Conservation (phyloP, 2,797 vertebrate species). For the Sebastes hubbsi region DNA sequence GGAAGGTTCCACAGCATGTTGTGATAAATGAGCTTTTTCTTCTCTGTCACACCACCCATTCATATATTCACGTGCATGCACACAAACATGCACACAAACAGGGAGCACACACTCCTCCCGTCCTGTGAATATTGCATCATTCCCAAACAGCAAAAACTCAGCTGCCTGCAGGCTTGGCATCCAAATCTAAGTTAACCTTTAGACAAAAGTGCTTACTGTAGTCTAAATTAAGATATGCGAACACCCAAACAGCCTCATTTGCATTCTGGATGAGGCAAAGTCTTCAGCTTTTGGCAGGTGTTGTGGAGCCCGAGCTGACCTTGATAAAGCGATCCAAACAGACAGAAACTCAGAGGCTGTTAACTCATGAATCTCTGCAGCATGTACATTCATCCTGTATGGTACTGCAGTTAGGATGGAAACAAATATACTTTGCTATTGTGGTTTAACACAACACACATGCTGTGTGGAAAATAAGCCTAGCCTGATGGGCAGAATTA, state of each 20-base stretch:
- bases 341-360: neutral
- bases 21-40: constrained; percentile 82
- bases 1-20: constrained; percentile 70
- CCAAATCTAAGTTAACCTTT: constrained; percentile 27
- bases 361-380: neutral
- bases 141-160: constrained; percentile 18
- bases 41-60: constrained; percentile 29
- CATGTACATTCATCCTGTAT: neutral
- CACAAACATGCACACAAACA: constrained; percentile 5
- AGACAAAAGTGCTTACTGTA: constrained; percentile 40
- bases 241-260: constrained; percentile 47
- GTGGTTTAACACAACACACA: constrained; percentile 5
- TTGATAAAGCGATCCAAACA: constrained; percentile 14
- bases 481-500: neutral
- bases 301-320: constrained; percentile 30
- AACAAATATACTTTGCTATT: neutral
- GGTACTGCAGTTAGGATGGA: neutral
- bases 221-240: constrained; percentile 46
- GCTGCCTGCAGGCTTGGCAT: constrained; percentile 24
- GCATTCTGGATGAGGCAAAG: constrained; percentile 45
- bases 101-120: neutral
- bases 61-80: constrained; percentile 6
- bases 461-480: constrained; percentile 33
- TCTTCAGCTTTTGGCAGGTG: constrained; percentile 36
- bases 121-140: constrained; percentile 10